These are phyloP conservation scores for Megalurothrips usitatus DNA, from an alignment of 2,888 invertebrate species.

Conservation along the genomic window DNA sequence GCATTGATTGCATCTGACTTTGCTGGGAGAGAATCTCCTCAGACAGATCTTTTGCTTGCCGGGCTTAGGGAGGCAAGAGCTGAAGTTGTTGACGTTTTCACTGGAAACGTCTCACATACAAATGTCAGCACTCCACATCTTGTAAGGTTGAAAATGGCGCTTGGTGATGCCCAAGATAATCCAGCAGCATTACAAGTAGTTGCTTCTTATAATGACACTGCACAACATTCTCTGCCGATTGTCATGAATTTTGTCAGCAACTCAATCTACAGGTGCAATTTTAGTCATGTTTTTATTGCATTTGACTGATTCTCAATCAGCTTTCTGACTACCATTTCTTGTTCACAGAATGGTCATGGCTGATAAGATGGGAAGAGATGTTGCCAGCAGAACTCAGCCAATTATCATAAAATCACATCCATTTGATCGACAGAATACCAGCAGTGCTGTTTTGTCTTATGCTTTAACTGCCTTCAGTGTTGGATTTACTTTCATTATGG, in stretches of 20 bases:
- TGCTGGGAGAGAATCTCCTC: slow-evolving; percentile 21
- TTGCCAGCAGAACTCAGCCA: slow-evolving; percentile 44
- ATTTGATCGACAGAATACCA: slow-evolving; percentile 59
- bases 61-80: not conserved
- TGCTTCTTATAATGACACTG: slow-evolving; percentile 72
- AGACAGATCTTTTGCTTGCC: not conserved
- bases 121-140: not conserved
- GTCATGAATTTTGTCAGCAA: slow-evolving; percentile 68
- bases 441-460: slow-evolving; percentile 50
- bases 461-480: slow-evolving; percentile 62
- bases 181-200: slow-evolving; percentile 45
- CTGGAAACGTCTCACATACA: not conserved
- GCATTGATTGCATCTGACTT: slow-evolving; percentile 27
- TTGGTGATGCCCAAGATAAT: slow-evolving; percentile 1
- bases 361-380: slow-evolving; percentile 14
- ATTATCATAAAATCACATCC: slow-evolving; percentile 65
- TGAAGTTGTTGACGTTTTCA: not conserved
- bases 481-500: slow-evolving; percentile 74
- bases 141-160: not conserved
- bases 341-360: slow-evolving; percentile 17
- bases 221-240: slow-evolving; percentile 72
- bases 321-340: not conserved
- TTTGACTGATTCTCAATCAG: not conserved
- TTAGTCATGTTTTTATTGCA: not conserved
- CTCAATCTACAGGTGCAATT: slow-evolving; percentile 59